Conservation (phyloP, 2,888 invertebrate species). For the Romanomermis culicivorax region DNA sequence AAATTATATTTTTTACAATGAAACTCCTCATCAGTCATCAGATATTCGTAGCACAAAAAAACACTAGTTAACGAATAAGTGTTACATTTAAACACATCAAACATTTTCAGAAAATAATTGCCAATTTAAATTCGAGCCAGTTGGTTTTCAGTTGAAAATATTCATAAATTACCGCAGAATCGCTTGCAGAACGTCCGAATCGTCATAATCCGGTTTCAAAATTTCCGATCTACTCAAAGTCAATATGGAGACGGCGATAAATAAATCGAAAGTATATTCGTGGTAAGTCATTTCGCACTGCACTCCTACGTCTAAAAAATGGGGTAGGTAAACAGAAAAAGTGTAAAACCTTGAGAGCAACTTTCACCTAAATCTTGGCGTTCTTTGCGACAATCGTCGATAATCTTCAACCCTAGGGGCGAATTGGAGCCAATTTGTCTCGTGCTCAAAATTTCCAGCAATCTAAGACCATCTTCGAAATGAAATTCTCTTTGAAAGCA, state of each 20-base stretch:
- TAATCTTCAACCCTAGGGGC: background rate
- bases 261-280: conserved; percentile 30
- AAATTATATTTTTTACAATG: too few relatives aligned
- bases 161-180: background rate
- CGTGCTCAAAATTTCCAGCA: conserved; percentile 30
- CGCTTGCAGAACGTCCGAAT: background rate
- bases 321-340: background rate
- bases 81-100: too few relatives aligned
- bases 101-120: too few relatives aligned
- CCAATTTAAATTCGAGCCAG: too few relatives aligned
- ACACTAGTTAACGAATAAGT: too few relatives aligned
- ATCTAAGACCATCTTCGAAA: conserved; percentile 24
- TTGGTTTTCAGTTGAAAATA: too few relatives aligned
- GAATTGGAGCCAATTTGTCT: conserved; percentile 28
- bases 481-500: conserved; percentile 29
- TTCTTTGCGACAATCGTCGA: background rate
- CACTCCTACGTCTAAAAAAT: conserved; percentile 5
- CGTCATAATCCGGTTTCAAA: background rate
- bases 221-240: conserved; percentile 19
- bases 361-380: background rate
- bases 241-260: conserved; percentile 28
- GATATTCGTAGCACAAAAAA: too few relatives aligned
- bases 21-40: too few relatives aligned
- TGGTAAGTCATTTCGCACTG: background rate
- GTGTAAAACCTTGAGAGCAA: background rate